phyloP scores from a whole-genome alignment of 30 jellyfish, hydroid and myxozoan species.

The Nemopilema nomurai region DNA sequence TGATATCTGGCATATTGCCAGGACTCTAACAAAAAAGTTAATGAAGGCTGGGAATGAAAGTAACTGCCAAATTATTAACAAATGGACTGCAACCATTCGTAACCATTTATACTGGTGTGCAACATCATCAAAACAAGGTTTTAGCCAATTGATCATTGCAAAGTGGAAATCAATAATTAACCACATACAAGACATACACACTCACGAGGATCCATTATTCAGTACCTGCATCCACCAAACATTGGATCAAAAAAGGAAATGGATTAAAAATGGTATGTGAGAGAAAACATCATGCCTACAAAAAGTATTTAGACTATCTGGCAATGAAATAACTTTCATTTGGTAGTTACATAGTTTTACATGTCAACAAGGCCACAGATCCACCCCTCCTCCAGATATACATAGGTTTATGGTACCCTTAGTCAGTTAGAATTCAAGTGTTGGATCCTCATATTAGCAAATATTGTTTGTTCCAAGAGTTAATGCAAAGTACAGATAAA shows the following conservation, averaged over 20 bases:
- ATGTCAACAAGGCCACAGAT: background rate
- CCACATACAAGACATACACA: background rate
- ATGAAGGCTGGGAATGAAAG: background rate
- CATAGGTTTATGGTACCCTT: background rate
- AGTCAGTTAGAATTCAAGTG: background rate
- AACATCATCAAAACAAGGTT: slow-evolving; percentile 8
- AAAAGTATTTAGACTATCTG: background rate
- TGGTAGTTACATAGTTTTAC: background rate
- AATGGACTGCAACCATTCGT: background rate
- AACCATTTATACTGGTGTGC: slow-evolving; percentile 16
- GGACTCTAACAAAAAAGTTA: slow-evolving; percentile 9
- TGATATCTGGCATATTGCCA: slow-evolving; percentile 62
- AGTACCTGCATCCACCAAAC: background rate
- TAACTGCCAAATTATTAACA: background rate
- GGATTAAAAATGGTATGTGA: background rate
- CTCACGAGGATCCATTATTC: background rate
- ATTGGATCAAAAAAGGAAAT: background rate
- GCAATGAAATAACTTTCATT: background rate
- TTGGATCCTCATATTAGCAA: background rate
- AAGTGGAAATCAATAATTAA: background rate
- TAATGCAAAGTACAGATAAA: background rate
- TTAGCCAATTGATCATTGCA: background rate
- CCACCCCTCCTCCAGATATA: background rate
- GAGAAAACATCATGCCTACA: background rate
- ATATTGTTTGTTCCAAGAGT: background rate